Conservation (phyloP, 2,888 invertebrate genomes). For the Lobophora halterata region DNA sequence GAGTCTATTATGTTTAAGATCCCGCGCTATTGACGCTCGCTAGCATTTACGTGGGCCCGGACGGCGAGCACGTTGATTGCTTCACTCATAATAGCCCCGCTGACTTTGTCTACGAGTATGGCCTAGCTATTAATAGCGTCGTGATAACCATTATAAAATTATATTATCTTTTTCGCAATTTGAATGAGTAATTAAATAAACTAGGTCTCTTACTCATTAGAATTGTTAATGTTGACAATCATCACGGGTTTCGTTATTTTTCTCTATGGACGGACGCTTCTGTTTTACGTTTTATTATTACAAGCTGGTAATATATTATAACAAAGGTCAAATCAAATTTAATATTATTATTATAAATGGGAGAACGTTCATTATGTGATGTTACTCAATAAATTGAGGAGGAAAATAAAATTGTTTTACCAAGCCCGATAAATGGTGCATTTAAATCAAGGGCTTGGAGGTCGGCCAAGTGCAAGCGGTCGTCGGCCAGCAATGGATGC, state of each 20-base stretch:
- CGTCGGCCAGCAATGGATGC: conserved; percentile 28
- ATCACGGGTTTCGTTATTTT: too few relatives aligned
- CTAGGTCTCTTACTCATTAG: too few relatives aligned
- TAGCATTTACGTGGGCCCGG: conserved; percentile 62
- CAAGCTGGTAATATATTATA: too few relatives aligned
- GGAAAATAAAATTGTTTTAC: conserved; percentile 40
- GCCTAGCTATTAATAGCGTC: too few relatives aligned
- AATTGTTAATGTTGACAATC: too few relatives aligned
- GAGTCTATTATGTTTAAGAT: conserved; percentile 67
- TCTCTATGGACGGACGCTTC: too few relatives aligned
- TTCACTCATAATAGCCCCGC: conserved; percentile 57
- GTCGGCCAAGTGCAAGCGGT: conserved; percentile 55
- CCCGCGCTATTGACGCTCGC: conserved; percentile 60
- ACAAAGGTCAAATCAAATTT: too few relatives aligned
- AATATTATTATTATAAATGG: not conserved
- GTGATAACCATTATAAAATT: too few relatives aligned
- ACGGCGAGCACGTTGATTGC: conserved; percentile 51
- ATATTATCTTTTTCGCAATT: too few relatives aligned
- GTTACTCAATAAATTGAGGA: conserved; percentile 33
- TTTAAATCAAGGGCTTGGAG: conserved; percentile 69
- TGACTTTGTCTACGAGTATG: conserved; percentile 54
- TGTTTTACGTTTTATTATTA: too few relatives aligned
- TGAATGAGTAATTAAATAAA: too few relatives aligned
- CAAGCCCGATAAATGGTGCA: conserved; percentile 56
- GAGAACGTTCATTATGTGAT: conserved; percentile 7